Evolutionary conservation across 2,888 invertebrate genomes (phyloP).

Genomic region (Agriopis marginaria): DNA sequence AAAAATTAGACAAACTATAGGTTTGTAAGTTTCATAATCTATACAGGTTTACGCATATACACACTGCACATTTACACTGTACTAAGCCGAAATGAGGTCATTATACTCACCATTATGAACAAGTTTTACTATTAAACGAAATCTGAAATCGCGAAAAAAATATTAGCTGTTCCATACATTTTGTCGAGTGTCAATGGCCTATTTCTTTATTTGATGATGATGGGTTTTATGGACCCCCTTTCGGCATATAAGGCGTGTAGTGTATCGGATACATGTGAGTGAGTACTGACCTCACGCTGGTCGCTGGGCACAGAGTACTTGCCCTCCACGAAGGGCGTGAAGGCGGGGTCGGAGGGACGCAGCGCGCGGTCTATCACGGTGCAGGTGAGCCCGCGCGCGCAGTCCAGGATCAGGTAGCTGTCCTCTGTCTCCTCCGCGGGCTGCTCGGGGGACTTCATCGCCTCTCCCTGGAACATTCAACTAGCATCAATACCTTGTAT

Average conservation of each 20-base stretch:
- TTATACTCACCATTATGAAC: too few relatives aligned
- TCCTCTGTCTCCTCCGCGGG: slow-evolving; percentile 42
- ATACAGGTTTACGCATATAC: too few relatives aligned
- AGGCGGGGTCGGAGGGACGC: slow-evolving; percentile 58
- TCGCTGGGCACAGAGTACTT: slow-evolving; percentile 26
- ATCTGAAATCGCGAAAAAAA: too few relatives aligned
- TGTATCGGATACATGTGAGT: not conserved
- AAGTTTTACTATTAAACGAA: too few relatives aligned
- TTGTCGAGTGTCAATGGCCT: too few relatives aligned
- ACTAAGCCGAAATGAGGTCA: too few relatives aligned
- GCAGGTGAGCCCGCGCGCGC: slow-evolving; percentile 65
- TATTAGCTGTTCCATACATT: too few relatives aligned
- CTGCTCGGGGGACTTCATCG: not conserved
- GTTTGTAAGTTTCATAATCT: too few relatives aligned
- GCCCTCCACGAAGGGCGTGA: slow-evolving; percentile 58
- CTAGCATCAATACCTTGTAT: not conserved
- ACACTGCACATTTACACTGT: too few relatives aligned
- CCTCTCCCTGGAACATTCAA: slow-evolving; percentile 5
- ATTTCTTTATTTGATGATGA: too few relatives aligned
- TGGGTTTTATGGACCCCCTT: too few relatives aligned
- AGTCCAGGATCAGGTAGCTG: slow-evolving; percentile 72
- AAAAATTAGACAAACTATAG: too few relatives aligned
- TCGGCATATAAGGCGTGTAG: not conserved
- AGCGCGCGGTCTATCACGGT: slow-evolving; percentile 67
- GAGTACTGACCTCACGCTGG: slow-evolving; percentile 12